phyloP scores from a whole-genome alignment of 2,113 vertebrate species.

The Lagenorhynchus albirostris region DNA sequence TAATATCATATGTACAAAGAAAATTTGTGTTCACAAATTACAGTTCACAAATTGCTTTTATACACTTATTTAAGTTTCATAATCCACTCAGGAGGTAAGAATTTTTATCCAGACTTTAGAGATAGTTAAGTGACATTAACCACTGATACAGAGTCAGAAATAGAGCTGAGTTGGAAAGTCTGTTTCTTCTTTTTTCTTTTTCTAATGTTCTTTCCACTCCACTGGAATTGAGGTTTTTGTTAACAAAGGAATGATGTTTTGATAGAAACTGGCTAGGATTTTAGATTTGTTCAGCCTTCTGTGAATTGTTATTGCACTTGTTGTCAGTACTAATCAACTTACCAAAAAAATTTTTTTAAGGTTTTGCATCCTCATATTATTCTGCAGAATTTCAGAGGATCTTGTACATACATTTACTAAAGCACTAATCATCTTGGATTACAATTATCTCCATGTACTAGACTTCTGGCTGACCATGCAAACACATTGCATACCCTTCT shows the following conservation, averaged over 20 bases:
- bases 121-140: neutral
- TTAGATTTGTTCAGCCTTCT: neutral
- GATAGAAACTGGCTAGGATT: neutral
- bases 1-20: neutral
- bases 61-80: neutral
- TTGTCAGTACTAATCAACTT: neutral
- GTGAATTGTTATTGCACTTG: neutral
- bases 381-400: neutral
- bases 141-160: neutral
- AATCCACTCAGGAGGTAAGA: neutral
- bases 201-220: neutral
- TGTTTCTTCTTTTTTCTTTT: neutral
- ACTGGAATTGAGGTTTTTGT: neutral
- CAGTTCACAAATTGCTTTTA: neutral
- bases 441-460: accelerated
- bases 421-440: neutral
- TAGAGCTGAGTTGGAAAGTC: neutral
- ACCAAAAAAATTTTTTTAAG: neutral
- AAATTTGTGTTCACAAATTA: neutral
- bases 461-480: neutral
- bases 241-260: neutral
- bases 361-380: neutral
- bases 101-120: neutral
- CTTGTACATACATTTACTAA: neutral
- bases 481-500: neutral